phyloP scores from a whole-genome alignment of 2,888 invertebrate species.

The Mellilla xanthometata region DNA sequence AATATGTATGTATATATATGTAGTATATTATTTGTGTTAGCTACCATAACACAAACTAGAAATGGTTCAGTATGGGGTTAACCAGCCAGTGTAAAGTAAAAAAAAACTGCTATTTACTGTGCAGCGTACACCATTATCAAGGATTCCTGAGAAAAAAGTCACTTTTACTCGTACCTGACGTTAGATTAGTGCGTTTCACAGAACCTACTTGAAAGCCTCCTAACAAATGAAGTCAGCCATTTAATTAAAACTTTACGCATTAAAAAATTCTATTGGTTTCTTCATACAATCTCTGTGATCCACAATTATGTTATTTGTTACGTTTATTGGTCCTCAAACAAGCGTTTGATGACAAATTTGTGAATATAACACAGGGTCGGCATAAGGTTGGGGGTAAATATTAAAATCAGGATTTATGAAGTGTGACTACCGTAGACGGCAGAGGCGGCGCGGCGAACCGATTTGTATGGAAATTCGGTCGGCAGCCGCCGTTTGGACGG shows the following conservation, averaged over 20 bases:
- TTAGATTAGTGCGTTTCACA: constrained; percentile 1
- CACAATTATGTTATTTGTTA: constrained; percentile 12
- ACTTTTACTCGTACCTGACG: no score
- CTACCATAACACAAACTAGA: no score
- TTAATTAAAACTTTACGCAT: constrained; percentile 14
- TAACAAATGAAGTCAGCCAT: constrained; percentile 8
- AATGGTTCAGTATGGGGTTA: no score
- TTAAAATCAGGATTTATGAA: constrained; percentile 80
- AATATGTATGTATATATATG: no score
- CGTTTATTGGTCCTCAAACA: constrained; percentile 17
- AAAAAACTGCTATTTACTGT: no score
- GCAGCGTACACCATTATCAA: no score
- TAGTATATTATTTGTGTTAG: no score
- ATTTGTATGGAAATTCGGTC: constrained; percentile 76
- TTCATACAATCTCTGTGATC: not conserved
- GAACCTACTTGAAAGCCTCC: not conserved
- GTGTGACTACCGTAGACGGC: constrained; percentile 50
- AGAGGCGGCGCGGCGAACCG: constrained; percentile 63
- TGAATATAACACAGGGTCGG: constrained; percentile 18
- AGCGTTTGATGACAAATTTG: constrained; percentile 22
- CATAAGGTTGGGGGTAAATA: constrained; percentile 45
- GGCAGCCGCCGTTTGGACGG: constrained; percentile 43
- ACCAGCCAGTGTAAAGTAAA: no score
- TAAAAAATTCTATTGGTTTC: constrained; percentile 7
- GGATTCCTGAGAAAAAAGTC: no score